Conservation (phyloP, 2,113 vertebrate species). For the Typhlomys cinereus region DNA sequence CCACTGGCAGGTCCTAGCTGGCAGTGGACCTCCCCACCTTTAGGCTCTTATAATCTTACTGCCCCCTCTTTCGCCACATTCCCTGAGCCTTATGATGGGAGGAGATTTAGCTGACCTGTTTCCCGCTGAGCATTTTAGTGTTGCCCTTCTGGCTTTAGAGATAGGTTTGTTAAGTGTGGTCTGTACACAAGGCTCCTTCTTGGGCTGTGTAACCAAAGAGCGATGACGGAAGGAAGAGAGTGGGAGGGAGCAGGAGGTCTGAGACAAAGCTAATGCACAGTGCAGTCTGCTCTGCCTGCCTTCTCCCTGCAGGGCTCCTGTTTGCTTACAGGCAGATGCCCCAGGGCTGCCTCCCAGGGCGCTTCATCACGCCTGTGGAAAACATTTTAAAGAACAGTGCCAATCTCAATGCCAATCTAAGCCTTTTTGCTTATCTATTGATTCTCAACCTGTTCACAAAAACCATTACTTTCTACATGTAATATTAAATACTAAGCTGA, state of each 20-base stretch:
- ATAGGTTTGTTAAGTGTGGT: background rate
- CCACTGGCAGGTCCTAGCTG: no score
- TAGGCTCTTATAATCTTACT: no score
- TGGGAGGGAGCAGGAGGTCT: background rate
- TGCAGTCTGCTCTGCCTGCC: fast-evolving
- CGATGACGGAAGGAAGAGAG: background rate
- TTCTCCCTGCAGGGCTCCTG: background rate
- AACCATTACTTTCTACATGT: no score
- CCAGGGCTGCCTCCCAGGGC: fast-evolving
- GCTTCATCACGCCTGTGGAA: background rate
- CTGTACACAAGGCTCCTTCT: background rate
- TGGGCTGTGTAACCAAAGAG: background rate
- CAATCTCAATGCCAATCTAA: no score
- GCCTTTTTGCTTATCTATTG: background rate
- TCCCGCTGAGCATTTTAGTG: no score
- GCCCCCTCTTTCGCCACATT: no score
- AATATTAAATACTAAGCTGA: no score
- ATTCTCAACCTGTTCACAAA: background rate
- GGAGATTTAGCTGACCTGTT: no score
- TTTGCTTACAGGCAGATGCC: background rate
- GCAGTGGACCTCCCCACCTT: no score
- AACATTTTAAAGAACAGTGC: no score
- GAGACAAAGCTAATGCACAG: fast-evolving
- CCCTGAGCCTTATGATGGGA: no score
- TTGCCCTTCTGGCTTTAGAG: background rate